phyloP scores from a whole-genome alignment of 2,113 vertebrate genomes.

The Prionailurus bengalensis region DNA sequence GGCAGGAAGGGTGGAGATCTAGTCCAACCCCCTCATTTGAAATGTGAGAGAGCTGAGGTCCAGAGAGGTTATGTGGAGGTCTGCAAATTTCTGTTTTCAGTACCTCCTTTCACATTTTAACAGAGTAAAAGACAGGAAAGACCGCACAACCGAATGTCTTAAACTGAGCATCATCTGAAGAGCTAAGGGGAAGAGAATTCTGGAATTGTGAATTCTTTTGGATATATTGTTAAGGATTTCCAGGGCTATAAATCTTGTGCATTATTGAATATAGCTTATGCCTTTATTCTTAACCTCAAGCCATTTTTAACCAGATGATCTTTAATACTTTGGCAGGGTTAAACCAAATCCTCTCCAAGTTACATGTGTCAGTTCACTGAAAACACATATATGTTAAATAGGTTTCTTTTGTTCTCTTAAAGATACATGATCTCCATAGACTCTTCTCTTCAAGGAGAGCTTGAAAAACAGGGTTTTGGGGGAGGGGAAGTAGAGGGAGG shows the following conservation, averaged over 20 bases:
- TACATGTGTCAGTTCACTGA: not conserved
- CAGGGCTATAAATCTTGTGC: not conserved
- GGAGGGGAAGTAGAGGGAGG: too few relatives aligned
- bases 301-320: not conserved
- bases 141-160: not conserved
- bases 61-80: not conserved
- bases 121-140: not conserved
- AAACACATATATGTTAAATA: not conserved
- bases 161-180: not conserved
- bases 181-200: not conserved
- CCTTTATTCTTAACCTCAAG: not conserved
- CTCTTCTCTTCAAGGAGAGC: not conserved
- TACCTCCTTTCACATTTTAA: not conserved
- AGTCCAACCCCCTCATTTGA: not conserved
- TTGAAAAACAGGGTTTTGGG: not conserved
- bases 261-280: not conserved
- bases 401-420: not conserved
- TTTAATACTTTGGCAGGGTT: not conserved
- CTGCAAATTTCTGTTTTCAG: not conserved
- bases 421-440: not conserved
- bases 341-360: not conserved
- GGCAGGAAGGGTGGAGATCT: not conserved
- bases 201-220: not conserved
- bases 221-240: not conserved
- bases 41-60: not conserved